Evolutionary conservation across 2,797 vertebrate genomes (phyloP), one percentile per base, ranked within the genome.

Genomic region (Margarornis squamiger): DNA sequence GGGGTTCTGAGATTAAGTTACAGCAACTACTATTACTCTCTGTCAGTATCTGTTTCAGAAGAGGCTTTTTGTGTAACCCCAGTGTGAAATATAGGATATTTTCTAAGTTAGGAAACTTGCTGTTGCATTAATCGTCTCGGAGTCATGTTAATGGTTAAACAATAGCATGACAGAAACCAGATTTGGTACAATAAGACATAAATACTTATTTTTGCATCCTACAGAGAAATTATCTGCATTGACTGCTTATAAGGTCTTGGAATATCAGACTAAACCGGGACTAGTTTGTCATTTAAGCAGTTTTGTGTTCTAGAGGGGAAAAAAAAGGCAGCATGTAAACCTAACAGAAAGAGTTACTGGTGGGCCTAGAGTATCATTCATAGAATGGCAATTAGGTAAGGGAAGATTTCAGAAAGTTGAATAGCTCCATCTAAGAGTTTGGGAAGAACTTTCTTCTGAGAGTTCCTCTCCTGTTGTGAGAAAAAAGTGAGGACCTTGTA

Each of bases 1-100:
- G 8, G 79, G 87, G 67, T 73, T 91, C 78, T 82, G 82, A 96
- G 96, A 97, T 97, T 94, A 97, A 97, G 95, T 95, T 97, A 96
- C 91, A 95, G 84, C 72, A 55, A 79, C 57, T 59, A 76, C 85
- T 92, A 80, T 97, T 93, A 74, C 59, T 97, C 91, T 97, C 82
- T 97, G 97, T 95, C 96, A 90, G 77, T 82, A 62, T 84, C 67
- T 92, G 78, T 88, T 96, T 96, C 79, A 88, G 84, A 96, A 86
- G 94, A 92, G 77, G 70, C 57, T 19, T 95, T 96, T 95, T 90
- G 23, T 94, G 76, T 63, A 92, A 91, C 70, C 52, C 38, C 17
- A 11, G 58, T 74, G 59, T 96, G 67, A 97, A 86, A 96, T 91
- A 79, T 20, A 57, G 65, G 51, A 21, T 55, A 86, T 90, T 91